Evolutionary conservation across 2,797 vertebrate genomes (phyloP).

Genomic region (Melanotaenia nigrans): DNA sequence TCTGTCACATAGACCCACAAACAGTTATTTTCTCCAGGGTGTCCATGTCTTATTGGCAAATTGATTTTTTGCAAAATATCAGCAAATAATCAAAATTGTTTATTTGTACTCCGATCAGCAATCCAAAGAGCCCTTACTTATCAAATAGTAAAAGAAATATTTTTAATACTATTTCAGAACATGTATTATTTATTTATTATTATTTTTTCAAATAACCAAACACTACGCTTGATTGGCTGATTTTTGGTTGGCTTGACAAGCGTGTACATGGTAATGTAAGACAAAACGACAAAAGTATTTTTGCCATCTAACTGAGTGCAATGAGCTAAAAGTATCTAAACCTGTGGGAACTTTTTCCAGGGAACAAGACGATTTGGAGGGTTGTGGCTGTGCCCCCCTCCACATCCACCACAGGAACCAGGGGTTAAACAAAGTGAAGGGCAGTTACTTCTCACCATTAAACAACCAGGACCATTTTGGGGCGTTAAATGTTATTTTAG

Average conservation of each 20-base stretch:
- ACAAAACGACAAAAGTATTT: neutral
- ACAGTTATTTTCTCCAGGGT: neutral
- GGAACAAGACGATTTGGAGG: neutral
- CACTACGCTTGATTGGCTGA: neutral
- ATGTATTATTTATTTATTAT: no score
- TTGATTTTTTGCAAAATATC: neutral
- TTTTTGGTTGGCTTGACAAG: neutral
- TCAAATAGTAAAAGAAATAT: neutral
- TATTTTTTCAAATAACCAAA: neutral
- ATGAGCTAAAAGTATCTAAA: neutral
- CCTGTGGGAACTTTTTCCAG: neutral
- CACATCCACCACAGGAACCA: neutral
- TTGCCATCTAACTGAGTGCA: neutral
- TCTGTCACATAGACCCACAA: neutral
- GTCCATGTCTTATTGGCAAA: neutral
- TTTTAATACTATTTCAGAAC: neutral
- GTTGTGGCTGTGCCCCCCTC: neutral
- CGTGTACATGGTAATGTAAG: neutral
- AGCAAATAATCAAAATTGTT: neutral
- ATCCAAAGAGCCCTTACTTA: neutral
- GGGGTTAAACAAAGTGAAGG: neutral
- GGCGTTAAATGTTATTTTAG: neutral
- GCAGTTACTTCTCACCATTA: neutral
- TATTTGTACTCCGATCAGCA: neutral
- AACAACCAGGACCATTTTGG: neutral